Base-by-base conservation (phyloP, 2,888 invertebrate genomes). In the Chymomyza caudatula region DNA sequence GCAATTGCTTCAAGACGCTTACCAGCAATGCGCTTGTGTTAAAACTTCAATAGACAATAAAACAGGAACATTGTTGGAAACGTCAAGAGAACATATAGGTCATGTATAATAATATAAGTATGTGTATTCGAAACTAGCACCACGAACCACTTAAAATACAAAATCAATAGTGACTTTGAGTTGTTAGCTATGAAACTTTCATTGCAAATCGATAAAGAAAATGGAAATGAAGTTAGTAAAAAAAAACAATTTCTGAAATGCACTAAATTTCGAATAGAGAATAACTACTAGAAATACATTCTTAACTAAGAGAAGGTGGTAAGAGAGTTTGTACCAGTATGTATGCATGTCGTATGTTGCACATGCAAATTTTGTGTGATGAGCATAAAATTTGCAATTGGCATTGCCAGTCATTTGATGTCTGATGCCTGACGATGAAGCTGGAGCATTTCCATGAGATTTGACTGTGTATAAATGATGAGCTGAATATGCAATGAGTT, bases 371-470 rank as follows among this genome's bases (percentile, higher is more conserved):
- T 11, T 37, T 37, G 29, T 37, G 29, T 37, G 29, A n/a, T n/a
- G n/a, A n/a, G n/a, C n/a, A n/a, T n/a, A n/a, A 61, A 67, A 65
- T 67, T 59, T 60, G 66, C 49, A 62, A 67, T 70, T 62, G 44
- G 29, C 65, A 73, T 59, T 63, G 42, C 49, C 51, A 49, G 53
- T 62, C 49, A 17, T 44, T 44, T 37, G 56, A 59, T 22, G 53
- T 20, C 52, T 51, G 47, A 37, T 58, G 29, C 56, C 47, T 60
- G 55, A 51, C 53, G 61, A 37, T 44, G 19, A 51, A 47, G 42
- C 51, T 51, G 19, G 15, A 43, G 22, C 51, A n/a, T 1, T 15
- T 44, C 53, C 71, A 60, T 57, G 63, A 44, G 8, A 13, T 37
- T 59, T 51, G 42, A 43, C 52, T 59, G 25, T 37, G 29, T 37